Evolutionary conservation across 2,797 vertebrate species (phyloP).

Genomic region (Macroramphosus scolopax): DNA sequence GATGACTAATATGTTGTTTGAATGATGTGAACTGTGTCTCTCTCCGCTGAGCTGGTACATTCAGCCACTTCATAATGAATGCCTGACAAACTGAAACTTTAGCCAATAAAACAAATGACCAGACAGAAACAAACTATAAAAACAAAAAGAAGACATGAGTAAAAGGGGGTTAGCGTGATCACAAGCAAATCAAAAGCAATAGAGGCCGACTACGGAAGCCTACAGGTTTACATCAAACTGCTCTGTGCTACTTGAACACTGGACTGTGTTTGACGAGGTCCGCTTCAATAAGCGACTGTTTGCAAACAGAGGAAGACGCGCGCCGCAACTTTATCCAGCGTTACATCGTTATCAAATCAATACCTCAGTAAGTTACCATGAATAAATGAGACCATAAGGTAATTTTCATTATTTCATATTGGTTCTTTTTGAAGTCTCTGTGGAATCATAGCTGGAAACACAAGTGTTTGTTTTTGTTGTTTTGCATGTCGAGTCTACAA

Average conservation of each 20-base stretch:
- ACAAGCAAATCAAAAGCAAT: slow-evolving; percentile 67
- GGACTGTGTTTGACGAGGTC: slow-evolving; percentile 47
- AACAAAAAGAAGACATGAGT: slow-evolving; percentile 46
- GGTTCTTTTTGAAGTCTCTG: background rate
- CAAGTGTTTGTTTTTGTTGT: no score
- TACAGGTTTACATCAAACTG: slow-evolving; percentile 56
- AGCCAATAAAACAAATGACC: slow-evolving; percentile 63
- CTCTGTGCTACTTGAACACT: slow-evolving; percentile 45
- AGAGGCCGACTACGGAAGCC: slow-evolving; percentile 57
- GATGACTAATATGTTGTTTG: background rate
- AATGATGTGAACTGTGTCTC: slow-evolving; percentile 39
- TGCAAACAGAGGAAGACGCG: slow-evolving; percentile 1
- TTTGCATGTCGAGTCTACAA: no score
- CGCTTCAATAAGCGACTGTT: slow-evolving; percentile 22
- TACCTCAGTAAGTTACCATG: slow-evolving; percentile 4
- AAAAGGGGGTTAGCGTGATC: slow-evolving; percentile 70
- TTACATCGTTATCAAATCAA: slow-evolving; percentile 9
- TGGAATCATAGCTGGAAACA: no score
- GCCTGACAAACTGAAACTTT: slow-evolving; percentile 71
- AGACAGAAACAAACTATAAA: slow-evolving; percentile 55
- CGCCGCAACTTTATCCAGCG: slow-evolving; percentile 13
- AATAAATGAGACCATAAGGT: slow-evolving; percentile 56
- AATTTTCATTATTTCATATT: background rate
- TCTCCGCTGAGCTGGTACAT: slow-evolving; percentile 70
- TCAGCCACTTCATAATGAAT: slow-evolving; percentile 70